Evolutionary conservation across 2,888 invertebrate genomes (phyloP).

Genomic region (Erannis defoliaria): DNA sequence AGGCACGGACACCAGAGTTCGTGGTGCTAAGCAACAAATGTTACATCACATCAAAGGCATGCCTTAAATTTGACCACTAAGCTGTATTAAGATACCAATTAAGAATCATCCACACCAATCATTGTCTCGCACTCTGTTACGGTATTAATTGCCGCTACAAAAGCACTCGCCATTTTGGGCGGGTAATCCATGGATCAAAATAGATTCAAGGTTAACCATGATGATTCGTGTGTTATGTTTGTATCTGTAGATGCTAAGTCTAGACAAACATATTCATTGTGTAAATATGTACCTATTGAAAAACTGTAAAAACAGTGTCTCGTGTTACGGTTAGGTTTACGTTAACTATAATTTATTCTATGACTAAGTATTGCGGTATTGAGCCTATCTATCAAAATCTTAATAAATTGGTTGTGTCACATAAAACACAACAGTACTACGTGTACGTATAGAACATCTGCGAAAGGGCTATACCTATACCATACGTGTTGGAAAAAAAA

Average conservation of each 20-base stretch:
- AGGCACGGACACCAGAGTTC: no score
- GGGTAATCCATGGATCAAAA: neutral
- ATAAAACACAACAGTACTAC: no score
- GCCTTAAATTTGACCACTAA: no score
- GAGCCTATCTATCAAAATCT: no score
- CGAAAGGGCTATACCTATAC: no score
- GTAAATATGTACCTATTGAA: neutral
- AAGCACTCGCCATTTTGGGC: neutral
- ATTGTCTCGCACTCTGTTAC: neutral
- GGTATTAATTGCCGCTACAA: slow-evolving; percentile 3
- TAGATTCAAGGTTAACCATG: slow-evolving; percentile 6
- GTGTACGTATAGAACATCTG: no score
- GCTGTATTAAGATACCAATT: neutral
- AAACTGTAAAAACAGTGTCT: neutral
- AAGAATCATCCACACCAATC: slow-evolving; percentile 9
- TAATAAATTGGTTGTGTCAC: no score
- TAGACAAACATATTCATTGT: neutral
- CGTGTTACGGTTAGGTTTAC: neutral
- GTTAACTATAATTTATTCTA: neutral
- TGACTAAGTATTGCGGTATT: no score
- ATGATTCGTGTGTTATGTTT: neutral
- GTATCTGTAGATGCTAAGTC: neutral
- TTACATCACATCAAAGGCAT: no score
- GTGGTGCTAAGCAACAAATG: no score
- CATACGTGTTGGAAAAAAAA: no score